Evolutionary conservation across 2,888 invertebrate genomes (phyloP).

Genomic region (Eupsilia transversa): DNA sequence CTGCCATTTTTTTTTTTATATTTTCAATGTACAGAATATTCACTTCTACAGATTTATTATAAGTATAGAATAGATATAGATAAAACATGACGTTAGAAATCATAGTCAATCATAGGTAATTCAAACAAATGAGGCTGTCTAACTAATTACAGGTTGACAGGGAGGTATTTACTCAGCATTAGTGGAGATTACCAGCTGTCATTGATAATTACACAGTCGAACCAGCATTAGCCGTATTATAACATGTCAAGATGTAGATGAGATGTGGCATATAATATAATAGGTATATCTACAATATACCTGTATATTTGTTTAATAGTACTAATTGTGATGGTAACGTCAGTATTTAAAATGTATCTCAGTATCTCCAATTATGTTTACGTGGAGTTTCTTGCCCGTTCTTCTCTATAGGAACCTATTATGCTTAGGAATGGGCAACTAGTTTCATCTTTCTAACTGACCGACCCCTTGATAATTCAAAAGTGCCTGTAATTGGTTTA

Average conservation of each 20-base stretch:
- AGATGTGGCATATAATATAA: not conserved
- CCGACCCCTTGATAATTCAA: too few relatives aligned
- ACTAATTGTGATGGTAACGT: not conserved
- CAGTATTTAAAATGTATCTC: not conserved
- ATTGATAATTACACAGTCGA: conserved; percentile 66
- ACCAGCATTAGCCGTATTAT: conserved; percentile 52
- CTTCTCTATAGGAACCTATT: too few relatives aligned
- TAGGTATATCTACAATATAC: not conserved
- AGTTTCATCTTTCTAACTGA: too few relatives aligned
- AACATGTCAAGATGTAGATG: conserved; percentile 35
- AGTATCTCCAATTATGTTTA: too few relatives aligned
- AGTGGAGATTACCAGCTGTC: conserved; percentile 69
- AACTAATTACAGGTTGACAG: conserved; percentile 68
- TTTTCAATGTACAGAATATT: too few relatives aligned
- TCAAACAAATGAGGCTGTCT: conserved; percentile 69
- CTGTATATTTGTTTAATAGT: not conserved
- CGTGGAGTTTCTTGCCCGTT: too few relatives aligned
- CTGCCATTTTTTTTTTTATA: too few relatives aligned
- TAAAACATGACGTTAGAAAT: conserved; percentile 24
- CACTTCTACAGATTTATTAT: too few relatives aligned
- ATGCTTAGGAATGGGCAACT: too few relatives aligned
- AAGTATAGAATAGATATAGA: too few relatives aligned
- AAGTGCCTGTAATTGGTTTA: too few relatives aligned
- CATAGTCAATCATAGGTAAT: conserved; percentile 46
- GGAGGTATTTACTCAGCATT: conserved; percentile 71